Base-by-base conservation (phyloP, 1,140 invertebrate species). In the Sinella curviseta region DNA sequence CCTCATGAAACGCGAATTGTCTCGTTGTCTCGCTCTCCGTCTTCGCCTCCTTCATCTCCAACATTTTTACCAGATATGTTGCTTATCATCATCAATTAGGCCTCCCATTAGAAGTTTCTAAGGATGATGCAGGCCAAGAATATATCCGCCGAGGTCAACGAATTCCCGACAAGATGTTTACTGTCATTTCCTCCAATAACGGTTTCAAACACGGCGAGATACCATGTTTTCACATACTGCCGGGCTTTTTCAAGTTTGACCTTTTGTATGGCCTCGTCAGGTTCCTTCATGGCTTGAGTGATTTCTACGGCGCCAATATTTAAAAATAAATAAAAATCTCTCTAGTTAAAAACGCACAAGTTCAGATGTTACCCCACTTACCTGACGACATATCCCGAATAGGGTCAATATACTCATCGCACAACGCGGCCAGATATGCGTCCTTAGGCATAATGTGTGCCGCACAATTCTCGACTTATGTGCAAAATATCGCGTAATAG, bases 391-490 rank as follows among this genome's bases (percentile, higher is more conserved):
- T n/a, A 12, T 80, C 78, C 55, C 60, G 35, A 20, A 80, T 26
- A 30, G 57, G 17, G 35, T 80, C 78, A 39, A 80, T 74, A 26
- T 76, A 80, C 28, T 80, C 78, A 34, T 80, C 79, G 73, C 76
- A 77, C 28, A 73, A 60, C 16, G 79, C 79, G 17, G 79, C 57
- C 24, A 76, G 28, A 24, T 76, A 54, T 3, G 65, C 35, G 33
- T 77, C 65, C 0, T 48, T 35, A 0, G 75, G 75, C 0, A n/a
- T n/a, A n/a, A n/a, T n/a, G n/a, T n/a, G n/a, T n/a, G n/a, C n/a
- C n/a, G n/a, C n/a, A 35, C 35, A 14, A 80, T 60, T 1, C 54
- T 30, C 24, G 26, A 54, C 34, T 80, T 80, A n/a, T 24, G 31
- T 2, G 79, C 79, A 35, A 80, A 75, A 36, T 67, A 80, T 0